Evolutionary conservation across 2,888 invertebrate genomes (phyloP), one percentile per base, ranked within the genome.

Genomic region (Urechis unicinctus): DNA sequence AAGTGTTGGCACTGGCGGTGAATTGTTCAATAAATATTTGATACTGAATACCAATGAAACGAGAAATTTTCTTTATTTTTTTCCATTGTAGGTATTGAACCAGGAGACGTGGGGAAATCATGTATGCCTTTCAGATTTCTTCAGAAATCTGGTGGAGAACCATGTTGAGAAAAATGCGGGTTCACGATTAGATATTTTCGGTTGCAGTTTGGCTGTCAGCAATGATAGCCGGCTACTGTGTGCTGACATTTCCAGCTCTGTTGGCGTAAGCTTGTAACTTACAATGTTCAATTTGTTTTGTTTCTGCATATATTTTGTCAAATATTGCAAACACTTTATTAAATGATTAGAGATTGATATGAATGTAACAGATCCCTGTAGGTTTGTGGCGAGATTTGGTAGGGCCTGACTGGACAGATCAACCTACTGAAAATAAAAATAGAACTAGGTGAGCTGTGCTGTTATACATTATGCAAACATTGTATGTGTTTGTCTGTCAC

Each of bases 121-220:
- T 44, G 59, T 59, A 24, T 57, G 63, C 17, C 63, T 78, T 6
- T 56, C 66, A 21, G 72, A 74, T 24, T 78, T 78, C 59, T 69
- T 78, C 56, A 64, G 57, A 17, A 57, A 59, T 6, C 63, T 79
- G 17, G 65, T 68, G 2, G 61, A 58, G n/a, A 62, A 61, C 17
- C 68, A 72, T 56, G 51, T 75, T 41, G 67, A 73, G 50, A 54
- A 58, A 30, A 53, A 66, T n/a, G 53, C 49, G 41, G 54, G 60
- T 26, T 58, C 60, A 1, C 61, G 73, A 44, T 55, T 77, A 21
- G 74, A 76, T 54, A 68, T 77, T 53, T 65, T 77, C 41, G 68
- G 68, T 2, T 72, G 74, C 59, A 66, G 64, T 22, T 62, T 66
- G 3, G 62, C 69, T 21, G 64, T 66, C 5, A 64, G 64, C 29